Conservation (phyloP, 1,140 invertebrate species). For the Trachymyrmex cornetzi region DNA sequence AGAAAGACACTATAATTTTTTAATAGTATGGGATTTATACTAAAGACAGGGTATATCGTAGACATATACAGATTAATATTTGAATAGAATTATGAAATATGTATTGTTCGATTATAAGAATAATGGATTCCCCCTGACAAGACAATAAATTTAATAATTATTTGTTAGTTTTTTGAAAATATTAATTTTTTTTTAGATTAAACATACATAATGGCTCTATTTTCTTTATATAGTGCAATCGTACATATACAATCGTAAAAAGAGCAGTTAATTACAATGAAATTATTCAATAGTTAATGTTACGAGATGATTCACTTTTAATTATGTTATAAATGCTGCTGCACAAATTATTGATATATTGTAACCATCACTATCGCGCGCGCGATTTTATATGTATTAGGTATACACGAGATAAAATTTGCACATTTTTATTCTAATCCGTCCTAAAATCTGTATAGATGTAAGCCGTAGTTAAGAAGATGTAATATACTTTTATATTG, state of each 20-base stretch:
- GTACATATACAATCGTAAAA: conserved; percentile 5
- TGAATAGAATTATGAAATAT: neutral
- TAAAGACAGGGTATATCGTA: conserved; percentile 22
- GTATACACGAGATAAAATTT: conserved; percentile 47
- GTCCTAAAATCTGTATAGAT: conserved; percentile 71
- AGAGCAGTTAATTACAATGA: neutral
- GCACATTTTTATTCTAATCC: conserved; percentile 69
- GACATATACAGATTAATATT: conserved; percentile 27
- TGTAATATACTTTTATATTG: conserved; percentile 75
- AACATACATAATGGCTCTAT: neutral
- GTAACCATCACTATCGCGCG: conserved; percentile 11
- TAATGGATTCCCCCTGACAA: neutral
- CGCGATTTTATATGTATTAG: conserved; percentile 34
- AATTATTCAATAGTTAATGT: conserved; percentile 12
- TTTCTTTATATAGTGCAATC: conserved; percentile 19
- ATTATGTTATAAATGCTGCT: conserved; percentile 12
- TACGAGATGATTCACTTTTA: conserved; percentile 11
- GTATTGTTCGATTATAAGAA: conserved; percentile 11
- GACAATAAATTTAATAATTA: conserved; percentile 34
- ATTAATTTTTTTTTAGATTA: conserved; percentile 17
- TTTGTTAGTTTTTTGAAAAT: conserved; percentile 26
- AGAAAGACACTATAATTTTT: conserved; percentile 39
- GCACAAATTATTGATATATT: conserved; percentile 23
- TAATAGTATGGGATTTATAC: conserved; percentile 43
- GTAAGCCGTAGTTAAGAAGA: conserved; percentile 73